Conservation (phyloP, 1,140 invertebrate species). For the Heliconius congener region DNA sequence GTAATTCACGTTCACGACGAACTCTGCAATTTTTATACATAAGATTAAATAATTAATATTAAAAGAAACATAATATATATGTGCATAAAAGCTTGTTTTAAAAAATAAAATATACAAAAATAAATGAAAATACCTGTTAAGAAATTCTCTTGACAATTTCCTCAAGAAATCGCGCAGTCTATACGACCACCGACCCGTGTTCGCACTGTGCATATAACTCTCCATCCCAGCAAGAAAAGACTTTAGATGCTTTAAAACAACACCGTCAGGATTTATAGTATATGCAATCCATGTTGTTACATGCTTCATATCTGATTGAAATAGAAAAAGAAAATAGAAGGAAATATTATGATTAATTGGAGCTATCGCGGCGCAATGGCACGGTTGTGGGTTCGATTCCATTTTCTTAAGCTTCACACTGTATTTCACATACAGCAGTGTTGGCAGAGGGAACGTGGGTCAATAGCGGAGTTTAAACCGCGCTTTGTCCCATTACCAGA, state of each 20-base stretch:
- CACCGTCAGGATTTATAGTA: slow-evolving; percentile 82
- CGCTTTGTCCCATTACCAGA: too few relatives aligned
- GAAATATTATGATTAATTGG: too few relatives aligned
- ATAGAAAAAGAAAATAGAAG: background rate
- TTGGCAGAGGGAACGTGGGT: too few relatives aligned
- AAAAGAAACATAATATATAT: too few relatives aligned
- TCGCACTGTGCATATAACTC: slow-evolving; percentile 95
- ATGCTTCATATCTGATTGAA: slow-evolving; percentile 77
- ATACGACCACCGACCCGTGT: slow-evolving; percentile 89
- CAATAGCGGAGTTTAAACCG: too few relatives aligned
- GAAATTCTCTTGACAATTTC: slow-evolving; percentile 80
- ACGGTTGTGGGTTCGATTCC: too few relatives aligned
- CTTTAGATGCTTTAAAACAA: slow-evolving; percentile 88
- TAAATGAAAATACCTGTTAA: slow-evolving; percentile 55
- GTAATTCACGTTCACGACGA: slow-evolving; percentile 69
- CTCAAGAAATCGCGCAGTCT: slow-evolving; percentile 84
- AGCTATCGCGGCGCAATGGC: too few relatives aligned
- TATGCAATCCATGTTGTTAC: slow-evolving; percentile 88
- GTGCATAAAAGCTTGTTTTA: background rate
- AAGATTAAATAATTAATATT: background rate
- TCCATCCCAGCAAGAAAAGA: slow-evolving; percentile 92
- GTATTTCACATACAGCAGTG: too few relatives aligned
- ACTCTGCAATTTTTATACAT: slow-evolving; percentile 54
- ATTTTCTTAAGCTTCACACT: too few relatives aligned
- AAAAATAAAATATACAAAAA: too few relatives aligned